Base-by-base conservation (phyloP, 2,888 invertebrate genomes). In the Drosophila monieri region DNA sequence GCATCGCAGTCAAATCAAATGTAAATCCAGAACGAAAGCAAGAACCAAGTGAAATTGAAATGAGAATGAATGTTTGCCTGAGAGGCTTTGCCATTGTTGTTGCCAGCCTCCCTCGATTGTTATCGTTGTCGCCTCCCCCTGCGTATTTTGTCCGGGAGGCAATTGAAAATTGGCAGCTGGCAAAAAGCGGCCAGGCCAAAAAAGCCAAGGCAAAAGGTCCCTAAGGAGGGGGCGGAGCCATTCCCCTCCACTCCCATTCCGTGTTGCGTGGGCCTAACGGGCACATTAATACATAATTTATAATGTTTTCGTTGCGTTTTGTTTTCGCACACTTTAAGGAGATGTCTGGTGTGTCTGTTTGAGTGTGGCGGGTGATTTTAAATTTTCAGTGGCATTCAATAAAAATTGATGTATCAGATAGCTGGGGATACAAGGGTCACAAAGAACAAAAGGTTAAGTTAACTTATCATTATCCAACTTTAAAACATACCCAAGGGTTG, bases 241-340 rank as follows among this genome's bases (percentile, higher is more conserved):
- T 1, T 8, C 18, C 43, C 10, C 44, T n/a, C n/a, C n/a, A 35
- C 44, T 30, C 35, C 41, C 23, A 51, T 49, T 35, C 69, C 18
- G 44, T 49, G 47, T 41, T 47, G 67, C 75, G 59, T 69, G 53
- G 78, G 79, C 76, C 77, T 73, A 80, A 78, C 76, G 73, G 89
- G 74, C 87, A 89, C 88, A 87, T 89, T 89, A 89, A 87, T 87
- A 89, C 88, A 84, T 87, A 81, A 87, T 89, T 77, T 81, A 85
- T 88, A 87, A 87, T 88, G 83, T 86, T 80, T 79, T 78, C 73
- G 80, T 85, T 74, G 69, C 54, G 72, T 81, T 73, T 72, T 78
- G 61, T 73, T 75, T 69, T 70, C 18, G 54, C 76, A 78, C 85
- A 78, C 74, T 73, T 55, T 48, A 66, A 54, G 66, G 12, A 46